These are phyloP conservation scores for Steinernema hermaphroditum DNA, from an alignment of 2,888 invertebrate species.

Conservation along the genomic window DNA sequence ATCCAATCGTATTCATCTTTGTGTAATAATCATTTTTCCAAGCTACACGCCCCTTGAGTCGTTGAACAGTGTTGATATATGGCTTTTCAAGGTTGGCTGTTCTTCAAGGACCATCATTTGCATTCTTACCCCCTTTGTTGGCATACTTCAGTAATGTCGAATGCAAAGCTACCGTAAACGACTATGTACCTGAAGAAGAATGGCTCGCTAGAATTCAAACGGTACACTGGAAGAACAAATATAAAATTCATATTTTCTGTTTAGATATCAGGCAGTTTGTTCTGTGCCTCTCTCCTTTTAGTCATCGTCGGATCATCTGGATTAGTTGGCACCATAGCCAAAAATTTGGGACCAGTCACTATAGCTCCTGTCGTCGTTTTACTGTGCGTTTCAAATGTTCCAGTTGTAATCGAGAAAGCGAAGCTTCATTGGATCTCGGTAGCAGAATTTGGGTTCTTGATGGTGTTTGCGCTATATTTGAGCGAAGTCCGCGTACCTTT, in stretches of 20 bases:
- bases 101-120: constrained; percentile 60
- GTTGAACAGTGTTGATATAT: no score
- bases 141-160: constrained; percentile 49
- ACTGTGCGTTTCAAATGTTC: constrained; percentile 53
- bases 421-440: constrained; percentile 59
- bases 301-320: constrained; percentile 57
- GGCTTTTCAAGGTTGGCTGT: constrained; percentile 59
- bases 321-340: constrained; percentile 54
- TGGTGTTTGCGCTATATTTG: constrained; percentile 55
- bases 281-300: constrained; percentile 56
- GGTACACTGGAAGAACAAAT: constrained; percentile 10
- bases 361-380: constrained; percentile 60
- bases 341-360: constrained; percentile 61
- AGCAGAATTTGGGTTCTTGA: constrained; percentile 53
- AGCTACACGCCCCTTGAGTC: no score
- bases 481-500: constrained; percentile 52
- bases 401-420: constrained; percentile 56
- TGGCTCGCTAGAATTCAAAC: constrained; percentile 44
- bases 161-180: constrained; percentile 46
- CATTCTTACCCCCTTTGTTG: constrained; percentile 58
- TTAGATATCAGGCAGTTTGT: constrained; percentile 58
- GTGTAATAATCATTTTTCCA: no score
- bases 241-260: constrained; percentile 25
- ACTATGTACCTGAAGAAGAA: constrained; percentile 48
- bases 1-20: no score